Percentiles rank a stretch among this genome's conserved stretches.
phyloP scores from a whole-genome alignment of 2,113 vertebrate genomes.

The Elgaria multicarinata region DNA sequence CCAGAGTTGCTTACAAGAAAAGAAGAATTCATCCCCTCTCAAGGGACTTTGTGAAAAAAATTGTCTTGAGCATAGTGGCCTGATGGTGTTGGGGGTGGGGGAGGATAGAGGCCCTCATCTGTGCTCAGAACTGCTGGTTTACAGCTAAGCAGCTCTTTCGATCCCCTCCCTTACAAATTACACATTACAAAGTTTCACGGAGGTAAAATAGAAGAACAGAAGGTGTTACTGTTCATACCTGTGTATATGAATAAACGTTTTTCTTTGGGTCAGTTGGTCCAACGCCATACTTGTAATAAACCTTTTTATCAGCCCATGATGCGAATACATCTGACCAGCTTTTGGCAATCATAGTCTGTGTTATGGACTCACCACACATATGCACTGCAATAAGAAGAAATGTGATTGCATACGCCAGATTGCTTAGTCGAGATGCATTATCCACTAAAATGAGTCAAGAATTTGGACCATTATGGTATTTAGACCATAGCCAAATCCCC shows the following conservation, averaged over 20 bases:
- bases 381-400: slow-evolving; percentile 12
- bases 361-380: slow-evolving; percentile 7
- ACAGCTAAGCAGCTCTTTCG: background rate
- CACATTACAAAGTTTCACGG: background rate
- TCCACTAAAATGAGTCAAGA: background rate
- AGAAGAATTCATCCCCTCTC: too few relatives aligned
- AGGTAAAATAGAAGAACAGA: too few relatives aligned
- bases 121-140: background rate
- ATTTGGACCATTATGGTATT: background rate
- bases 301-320: background rate
- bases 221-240: slow-evolving; percentile 30
- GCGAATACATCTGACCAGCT: slow-evolving; percentile 14
- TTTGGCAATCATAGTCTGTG: rapidly evolving
- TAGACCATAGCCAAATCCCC: background rate
- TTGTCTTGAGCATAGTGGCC: too few relatives aligned
- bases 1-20: too few relatives aligned
- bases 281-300: slow-evolving; percentile 9
- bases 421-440: too few relatives aligned
- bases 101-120: background rate
- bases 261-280: background rate
- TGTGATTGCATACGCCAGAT: too few relatives aligned
- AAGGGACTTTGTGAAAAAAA: too few relatives aligned
- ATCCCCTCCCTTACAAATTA: background rate
- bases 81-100: too few relatives aligned
- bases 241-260: slow-evolving; percentile 21